These are phyloP conservation scores for Forbesichthys agassizii DNA, from an alignment of 2,113 vertebrate genomes.

Conservation along the genomic window DNA sequence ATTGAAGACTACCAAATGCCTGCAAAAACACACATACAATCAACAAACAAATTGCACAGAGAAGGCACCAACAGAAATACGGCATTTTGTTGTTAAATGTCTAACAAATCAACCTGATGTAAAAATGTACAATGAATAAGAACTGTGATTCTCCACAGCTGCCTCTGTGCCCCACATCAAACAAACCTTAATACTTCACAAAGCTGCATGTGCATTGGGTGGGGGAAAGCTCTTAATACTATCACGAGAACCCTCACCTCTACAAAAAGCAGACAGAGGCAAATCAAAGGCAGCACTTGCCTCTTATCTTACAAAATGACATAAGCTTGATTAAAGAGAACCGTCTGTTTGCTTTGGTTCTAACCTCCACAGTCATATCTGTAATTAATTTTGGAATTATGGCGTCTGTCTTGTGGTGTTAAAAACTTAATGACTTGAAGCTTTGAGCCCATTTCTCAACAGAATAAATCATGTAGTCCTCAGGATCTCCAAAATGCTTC, in stretches of 20 bases:
- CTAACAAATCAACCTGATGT: conserved; percentile 37
- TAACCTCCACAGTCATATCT: conserved; percentile 58
- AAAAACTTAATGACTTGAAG: conserved; percentile 52
- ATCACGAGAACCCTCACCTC: conserved; percentile 47
- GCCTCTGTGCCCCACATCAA: conserved; percentile 57
- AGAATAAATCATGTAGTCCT: conserved; percentile 61
- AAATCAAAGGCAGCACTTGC: conserved; percentile 64
- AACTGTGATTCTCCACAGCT: conserved; percentile 41
- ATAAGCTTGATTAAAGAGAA: conserved; percentile 75
- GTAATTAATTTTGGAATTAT: conserved; percentile 71
- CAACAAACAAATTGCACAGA: not conserved
- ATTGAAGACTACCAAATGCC: not conserved
- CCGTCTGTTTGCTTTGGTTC: conserved; percentile 46
- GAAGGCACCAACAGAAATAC: conserved; percentile 10
- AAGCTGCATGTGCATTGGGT: conserved; percentile 26
- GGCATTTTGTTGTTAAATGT: conserved; percentile 16
- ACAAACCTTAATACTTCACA: conserved; percentile 46
- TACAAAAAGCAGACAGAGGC: conserved; percentile 52
- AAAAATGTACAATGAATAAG: conserved; percentile 53
- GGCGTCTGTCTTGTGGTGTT: conserved; percentile 56
- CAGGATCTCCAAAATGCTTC: conserved; percentile 31
- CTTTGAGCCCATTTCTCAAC: conserved; percentile 41
- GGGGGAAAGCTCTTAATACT: conserved; percentile 53
- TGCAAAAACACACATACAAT: not conserved
- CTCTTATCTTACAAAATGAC: conserved; percentile 66